Conservation (phyloP, 1,140 invertebrate genomes). For the Bilobella aurantiaca region DNA sequence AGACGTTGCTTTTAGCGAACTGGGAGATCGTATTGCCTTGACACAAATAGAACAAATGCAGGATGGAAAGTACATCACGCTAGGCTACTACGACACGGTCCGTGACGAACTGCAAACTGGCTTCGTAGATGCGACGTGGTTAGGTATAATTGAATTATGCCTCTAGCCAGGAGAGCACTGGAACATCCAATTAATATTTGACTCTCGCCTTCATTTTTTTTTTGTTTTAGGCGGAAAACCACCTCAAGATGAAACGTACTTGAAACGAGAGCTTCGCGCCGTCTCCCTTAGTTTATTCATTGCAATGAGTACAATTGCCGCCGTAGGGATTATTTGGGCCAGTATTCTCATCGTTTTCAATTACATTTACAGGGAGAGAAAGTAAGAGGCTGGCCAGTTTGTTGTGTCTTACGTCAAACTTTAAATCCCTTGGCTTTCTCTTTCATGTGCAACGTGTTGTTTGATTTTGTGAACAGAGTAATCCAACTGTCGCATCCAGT, state of each 20-base stretch:
- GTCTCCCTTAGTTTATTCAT: conserved; percentile 79
- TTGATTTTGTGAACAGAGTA: conserved; percentile 54
- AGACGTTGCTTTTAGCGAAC: conserved; percentile 85
- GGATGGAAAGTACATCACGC: conserved; percentile 70
- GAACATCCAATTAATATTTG: background rate
- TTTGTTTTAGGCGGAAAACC: conserved; percentile 59
- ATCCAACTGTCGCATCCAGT: conserved; percentile 92
- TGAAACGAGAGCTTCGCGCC: conserved; percentile 66
- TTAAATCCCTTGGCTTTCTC: conserved; percentile 3
- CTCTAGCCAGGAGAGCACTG: conserved; percentile 11
- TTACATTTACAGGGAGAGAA: conserved; percentile 72
- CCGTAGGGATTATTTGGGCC: conserved; percentile 72
- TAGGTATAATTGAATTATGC: conserved; percentile 2
- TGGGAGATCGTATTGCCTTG: conserved; percentile 95
- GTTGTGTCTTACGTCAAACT: conserved; percentile 14
- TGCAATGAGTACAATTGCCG: conserved; percentile 78
- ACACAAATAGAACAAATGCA: conserved; percentile 97
- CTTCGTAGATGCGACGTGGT: background rate
- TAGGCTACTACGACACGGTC: conserved; percentile 64
- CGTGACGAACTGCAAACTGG: background rate
- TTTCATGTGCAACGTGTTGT: conserved; percentile 30
- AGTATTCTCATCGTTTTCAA: conserved; percentile 79
- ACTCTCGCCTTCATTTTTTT: conserved; percentile 19
- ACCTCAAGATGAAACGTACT: conserved; percentile 83
- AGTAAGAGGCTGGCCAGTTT: conserved; percentile 49